A percentile compares a stretch with the other conserved stretches of the same genome.
These are phyloP conservation scores for Popillia japonica DNA, from an alignment of 1,140 invertebrate species.

Conservation along the genomic window DNA sequence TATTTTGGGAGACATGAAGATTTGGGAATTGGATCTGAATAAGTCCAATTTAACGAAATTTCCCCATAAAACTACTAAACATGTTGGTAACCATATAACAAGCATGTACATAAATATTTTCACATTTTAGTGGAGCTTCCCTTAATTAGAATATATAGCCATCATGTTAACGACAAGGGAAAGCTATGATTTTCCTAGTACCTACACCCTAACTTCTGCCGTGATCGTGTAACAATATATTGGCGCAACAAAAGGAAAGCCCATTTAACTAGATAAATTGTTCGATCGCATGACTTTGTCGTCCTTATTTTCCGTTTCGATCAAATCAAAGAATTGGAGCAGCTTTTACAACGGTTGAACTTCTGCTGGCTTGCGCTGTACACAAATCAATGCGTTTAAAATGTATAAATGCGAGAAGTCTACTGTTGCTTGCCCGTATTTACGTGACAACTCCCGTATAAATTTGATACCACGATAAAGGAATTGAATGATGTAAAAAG, in stretches of 20 bases:
- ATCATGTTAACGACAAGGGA: neutral
- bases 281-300: constrained; percentile 11
- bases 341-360: neutral
- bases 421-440: constrained; percentile 5
- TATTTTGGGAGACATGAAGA: no score
- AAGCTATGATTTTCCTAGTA: neutral
- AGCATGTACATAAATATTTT: no score
- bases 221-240: neutral
- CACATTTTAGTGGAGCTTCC: no score
- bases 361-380: neutral
- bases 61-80: no score
- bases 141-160: neutral
- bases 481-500: no score
- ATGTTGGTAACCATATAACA: no score
- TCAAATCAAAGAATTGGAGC: constrained; percentile 18
- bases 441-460: neutral
- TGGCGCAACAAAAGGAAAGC: neutral
- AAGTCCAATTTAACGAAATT: no score
- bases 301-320: constrained; percentile 13
- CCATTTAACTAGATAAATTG: neutral
- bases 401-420: constrained; percentile 9
- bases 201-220: neutral
- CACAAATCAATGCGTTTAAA: constrained; percentile 21
- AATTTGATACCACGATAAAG: neutral
- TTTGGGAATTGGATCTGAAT: no score